These are phyloP conservation scores for Embiotoca jacksoni DNA, from an alignment of 2,113 vertebrate species.

Conservation along the genomic window DNA sequence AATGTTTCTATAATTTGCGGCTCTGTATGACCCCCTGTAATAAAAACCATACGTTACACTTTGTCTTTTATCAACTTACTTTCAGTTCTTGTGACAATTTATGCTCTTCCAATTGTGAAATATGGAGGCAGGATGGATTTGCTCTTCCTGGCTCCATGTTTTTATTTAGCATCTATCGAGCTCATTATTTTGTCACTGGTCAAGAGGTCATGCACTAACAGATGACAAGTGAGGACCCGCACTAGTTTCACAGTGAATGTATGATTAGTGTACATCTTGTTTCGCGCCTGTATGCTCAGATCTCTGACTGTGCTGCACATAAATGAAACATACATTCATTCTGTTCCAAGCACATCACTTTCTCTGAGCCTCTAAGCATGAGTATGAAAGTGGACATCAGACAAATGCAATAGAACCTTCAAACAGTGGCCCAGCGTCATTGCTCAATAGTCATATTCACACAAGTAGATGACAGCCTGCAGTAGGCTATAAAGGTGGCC, in stretches of 20 bases:
- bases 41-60: background rate
- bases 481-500: slow-evolving; percentile 37
- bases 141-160: slow-evolving; percentile 2
- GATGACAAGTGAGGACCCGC: slow-evolving; percentile 36
- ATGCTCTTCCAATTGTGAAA: slow-evolving; percentile 35
- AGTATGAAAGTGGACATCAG: slow-evolving; percentile 44
- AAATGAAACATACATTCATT: slow-evolving; percentile 22
- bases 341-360: slow-evolving; percentile 8
- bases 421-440: slow-evolving; percentile 52
- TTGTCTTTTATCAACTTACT: slow-evolving; percentile 46
- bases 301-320: slow-evolving; percentile 8
- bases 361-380: slow-evolving; percentile 15
- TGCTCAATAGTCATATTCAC: slow-evolving; percentile 44
- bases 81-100: slow-evolving; percentile 46
- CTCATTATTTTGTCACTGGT: slow-evolving; percentile 42
- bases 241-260: slow-evolving; percentile 36
- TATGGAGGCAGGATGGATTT: slow-evolving; percentile 7
- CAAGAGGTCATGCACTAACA: slow-evolving; percentile 37
- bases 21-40: slow-evolving; percentile 1
- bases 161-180: slow-evolving; percentile 7
- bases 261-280: slow-evolving; percentile 36
- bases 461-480: slow-evolving; percentile 50
- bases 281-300: background rate
- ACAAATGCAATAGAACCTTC: slow-evolving; percentile 43
- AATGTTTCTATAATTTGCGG: slow-evolving; percentile 9